Evolutionary conservation across 2,797 vertebrate genomes (phyloP), one percentile per base, ranked within the genome.

Genomic region (Kryptolebias ocellatus): DNA sequence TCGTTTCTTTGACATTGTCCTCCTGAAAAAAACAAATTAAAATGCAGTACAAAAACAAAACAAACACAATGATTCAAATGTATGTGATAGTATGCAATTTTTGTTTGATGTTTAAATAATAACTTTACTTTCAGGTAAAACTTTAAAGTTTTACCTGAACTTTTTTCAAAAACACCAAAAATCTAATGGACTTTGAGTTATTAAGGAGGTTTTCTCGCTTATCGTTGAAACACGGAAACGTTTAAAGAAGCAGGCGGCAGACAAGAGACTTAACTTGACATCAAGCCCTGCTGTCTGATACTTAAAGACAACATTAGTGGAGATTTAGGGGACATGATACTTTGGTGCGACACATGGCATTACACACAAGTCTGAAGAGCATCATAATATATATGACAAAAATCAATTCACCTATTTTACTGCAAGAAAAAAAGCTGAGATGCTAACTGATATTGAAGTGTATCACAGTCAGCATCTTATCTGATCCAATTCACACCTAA

Each of bases 301-400:
- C 81, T 72, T 80, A 62, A 58, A 80, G 75, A 72, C 72, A 78
- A 84, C 70, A 72, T 80, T 49, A 76, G 70, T 9, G 37, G 45
- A 76, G 87, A 65, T 76, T 84, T 67, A 77, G 24, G 45, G 4
- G 27, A 52, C 72, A 67, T 84, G 80, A 87, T 85, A 77, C 79
- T 8, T 61, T 18, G 2, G 18, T 0, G 45, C 45, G 34, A 78
- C 84, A 84, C 67, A 62, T 59, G 76, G 70, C 67, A 1, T 60
- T 57, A 11, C 68, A 66, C 64, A 17, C 5, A 61, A 76, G 52
- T 57, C 31, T 3, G 11, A 6, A 45, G n/a, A 67, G 37, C 65
- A n/a, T 24, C 1, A 10, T 1, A 4, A 18, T 8, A 6, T 2
- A 24, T 24, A 24, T 24, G 20, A 24, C 20, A 1, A 31, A 31